phyloP scores from a whole-genome alignment of 2,888 invertebrate genomes.

The Erebia palarica region DNA sequence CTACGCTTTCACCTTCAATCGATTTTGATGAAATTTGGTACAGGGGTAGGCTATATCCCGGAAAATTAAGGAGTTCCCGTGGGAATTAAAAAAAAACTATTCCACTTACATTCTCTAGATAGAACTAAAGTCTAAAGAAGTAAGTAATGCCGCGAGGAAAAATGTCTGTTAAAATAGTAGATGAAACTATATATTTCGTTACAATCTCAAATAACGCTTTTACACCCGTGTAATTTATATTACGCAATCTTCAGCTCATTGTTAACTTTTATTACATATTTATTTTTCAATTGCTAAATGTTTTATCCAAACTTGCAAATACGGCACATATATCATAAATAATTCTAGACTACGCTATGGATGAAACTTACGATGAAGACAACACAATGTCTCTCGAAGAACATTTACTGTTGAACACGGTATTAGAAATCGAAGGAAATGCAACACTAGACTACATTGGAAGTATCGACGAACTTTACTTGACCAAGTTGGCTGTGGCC shows the following conservation, averaged over 20 bases:
- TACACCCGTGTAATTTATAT: too few species aligned
- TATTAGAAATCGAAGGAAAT: slow-evolving; percentile 63
- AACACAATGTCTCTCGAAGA: slow-evolving; percentile 58
- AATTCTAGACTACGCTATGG: slow-evolving; percentile 56
- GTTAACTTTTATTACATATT: too few species aligned
- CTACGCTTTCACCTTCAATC: too few species aligned
- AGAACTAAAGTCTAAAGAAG: not conserved
- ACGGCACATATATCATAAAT: not conserved
- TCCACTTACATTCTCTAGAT: not conserved
- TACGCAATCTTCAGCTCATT: too few species aligned
- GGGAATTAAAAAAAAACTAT: not conserved
- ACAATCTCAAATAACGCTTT: too few species aligned
- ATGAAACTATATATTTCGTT: too few species aligned
- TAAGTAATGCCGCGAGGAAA: too few species aligned
- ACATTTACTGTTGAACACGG: slow-evolving; percentile 57
- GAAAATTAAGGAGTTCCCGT: too few species aligned
- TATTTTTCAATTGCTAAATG: slow-evolving; percentile 11
- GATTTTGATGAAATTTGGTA: too few species aligned
- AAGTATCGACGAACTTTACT: slow-evolving; percentile 62
- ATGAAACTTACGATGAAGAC: slow-evolving; percentile 49
- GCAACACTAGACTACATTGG: slow-evolving; percentile 53
- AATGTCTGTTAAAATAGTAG: too few species aligned
- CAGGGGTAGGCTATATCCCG: too few species aligned
- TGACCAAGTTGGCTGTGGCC: slow-evolving; percentile 62
- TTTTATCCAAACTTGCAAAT: not conserved